Base-by-base conservation (phyloP, 2,113 vertebrate genomes). In the Alouatta palliata region DNA sequence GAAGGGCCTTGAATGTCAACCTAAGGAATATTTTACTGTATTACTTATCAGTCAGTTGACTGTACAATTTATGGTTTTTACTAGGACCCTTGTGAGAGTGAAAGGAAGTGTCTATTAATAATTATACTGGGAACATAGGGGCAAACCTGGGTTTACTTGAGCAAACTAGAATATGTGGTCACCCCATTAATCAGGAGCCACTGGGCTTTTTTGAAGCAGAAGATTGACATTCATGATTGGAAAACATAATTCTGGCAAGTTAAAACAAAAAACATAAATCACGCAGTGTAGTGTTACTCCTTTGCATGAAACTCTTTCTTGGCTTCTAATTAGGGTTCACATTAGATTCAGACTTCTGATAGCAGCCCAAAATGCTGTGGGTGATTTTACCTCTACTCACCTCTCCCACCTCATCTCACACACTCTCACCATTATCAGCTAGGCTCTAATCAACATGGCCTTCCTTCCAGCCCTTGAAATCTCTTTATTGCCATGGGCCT, bases 401-500 rank as follows among this genome's bases (percentile, higher is more conserved):
- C 32, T 76, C 12, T 87, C 6, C 40, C 1, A 27, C 40, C 10
- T 76, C 8, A 17, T 52, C 6, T 56, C 12, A 13, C 8, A 27
- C 1, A 30, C 4, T 2, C 19, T 54, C 9, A 6, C 47, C 56
- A 1, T 43, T 64, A 35, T 13, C 2, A 6, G 6, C 19, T 13
- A 0, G 1, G 5, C 16, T 35, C 20, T 8, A 14, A 13, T 3
- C 14, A 49, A 16, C 5, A 0, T 27, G 27, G 58, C 20, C 37
- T 58, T 87, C 37, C 20, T 10, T 8, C 23, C 3, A 43, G 23
- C 10, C 17, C 0, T 25, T 8, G 1, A 32, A 54, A 21, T 17
- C 13, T 43, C 8, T 37, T 66, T 58, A 54, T 61, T 25, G 9
- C 52, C 30, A 23, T 11, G 8, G 47, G 21, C 6, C 37, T 90